Base-by-base conservation (phyloP, 1,140 invertebrate species). In the Drosophila sturtevanti region DNA sequence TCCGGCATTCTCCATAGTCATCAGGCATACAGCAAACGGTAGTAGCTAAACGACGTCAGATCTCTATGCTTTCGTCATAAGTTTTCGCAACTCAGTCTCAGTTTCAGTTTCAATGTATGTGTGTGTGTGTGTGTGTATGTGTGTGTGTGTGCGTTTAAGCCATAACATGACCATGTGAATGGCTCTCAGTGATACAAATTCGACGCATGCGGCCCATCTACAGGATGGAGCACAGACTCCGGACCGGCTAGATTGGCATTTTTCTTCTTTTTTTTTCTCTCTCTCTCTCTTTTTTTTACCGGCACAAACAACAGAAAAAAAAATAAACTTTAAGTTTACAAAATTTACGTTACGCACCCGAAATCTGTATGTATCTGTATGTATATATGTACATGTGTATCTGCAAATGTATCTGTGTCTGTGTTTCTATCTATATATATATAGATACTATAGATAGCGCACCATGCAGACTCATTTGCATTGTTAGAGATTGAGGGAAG, bases 331-430 rank as follows among this genome's bases (percentile, higher is more conserved):
- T 44, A 16, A 62, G 63, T 54, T 58, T 52, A 63, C 66, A 66
- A 68, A 60, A 48, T 71, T 81, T 75, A 86, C 81, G 74, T 41
- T 84, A 84, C 80, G 80, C 81, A 86, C 78, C 75, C 81, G 77
- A 66, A 41, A 55, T 67, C 38, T 48, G 58, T 75, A 67, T 77
- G 66, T 77, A 77, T 77, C 71, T 41, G 24, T 34, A 63, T 72
- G 34, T 59, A 27, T 63, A 18, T 48, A 2, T 63, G 1, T 56
- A 4, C 31, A 7, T 58, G 34, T 58, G 11, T n/a, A 31, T 16
- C 7, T 66, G 27, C 44, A 24, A 31, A 24, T 48, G 38, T 35
- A 56, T 67, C 34, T 41, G 31, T 27, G 16, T 56, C 41, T 54
- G 34, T 21, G 27, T 31, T 38, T 11, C 18, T 48, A 48, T 48